Percentiles rank a stretch among this genome's conserved stretches.
phyloP scores from a whole-genome alignment of 2,797 vertebrate genomes.

The Enoplosus armatus region DNA sequence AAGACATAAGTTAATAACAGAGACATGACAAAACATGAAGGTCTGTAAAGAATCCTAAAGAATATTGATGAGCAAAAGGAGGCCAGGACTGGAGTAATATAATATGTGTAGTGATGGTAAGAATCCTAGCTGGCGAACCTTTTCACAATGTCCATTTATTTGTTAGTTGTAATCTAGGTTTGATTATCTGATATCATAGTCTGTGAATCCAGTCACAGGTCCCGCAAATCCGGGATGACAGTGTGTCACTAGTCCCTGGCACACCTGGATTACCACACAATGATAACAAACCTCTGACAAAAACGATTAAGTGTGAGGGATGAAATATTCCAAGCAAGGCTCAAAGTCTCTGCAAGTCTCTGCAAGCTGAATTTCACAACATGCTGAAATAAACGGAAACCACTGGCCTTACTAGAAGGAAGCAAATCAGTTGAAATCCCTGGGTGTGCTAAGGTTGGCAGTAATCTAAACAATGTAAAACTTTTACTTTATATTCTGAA shows the following conservation, averaged over 20 bases:
- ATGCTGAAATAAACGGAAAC: neutral
- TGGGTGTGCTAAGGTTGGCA: neutral
- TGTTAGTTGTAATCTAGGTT: neutral
- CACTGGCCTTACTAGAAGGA: neutral
- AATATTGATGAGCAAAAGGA: neutral
- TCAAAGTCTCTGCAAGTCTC: neutral
- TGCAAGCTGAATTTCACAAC: conserved; percentile 2
- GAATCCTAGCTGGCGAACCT: neutral
- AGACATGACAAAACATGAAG: neutral
- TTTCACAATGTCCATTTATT: neutral
- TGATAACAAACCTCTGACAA: neutral
- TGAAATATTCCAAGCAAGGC: too few species aligned
- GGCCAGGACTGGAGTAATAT: neutral
- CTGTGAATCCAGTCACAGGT: neutral
- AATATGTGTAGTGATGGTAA: neutral
- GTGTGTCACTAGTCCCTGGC: neutral
- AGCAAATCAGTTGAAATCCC: neutral
- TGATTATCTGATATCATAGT: neutral
- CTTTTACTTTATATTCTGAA: neutral
- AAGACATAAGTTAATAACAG: neutral
- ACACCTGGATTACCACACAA: neutral
- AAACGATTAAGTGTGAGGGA: neutral
- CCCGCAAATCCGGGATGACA: neutral
- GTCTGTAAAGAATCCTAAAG: neutral
- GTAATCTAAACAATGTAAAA: neutral